Evolutionary conservation across 1,140 invertebrate genomes (phyloP).

Genomic region (Wasmannia auropunctata): DNA sequence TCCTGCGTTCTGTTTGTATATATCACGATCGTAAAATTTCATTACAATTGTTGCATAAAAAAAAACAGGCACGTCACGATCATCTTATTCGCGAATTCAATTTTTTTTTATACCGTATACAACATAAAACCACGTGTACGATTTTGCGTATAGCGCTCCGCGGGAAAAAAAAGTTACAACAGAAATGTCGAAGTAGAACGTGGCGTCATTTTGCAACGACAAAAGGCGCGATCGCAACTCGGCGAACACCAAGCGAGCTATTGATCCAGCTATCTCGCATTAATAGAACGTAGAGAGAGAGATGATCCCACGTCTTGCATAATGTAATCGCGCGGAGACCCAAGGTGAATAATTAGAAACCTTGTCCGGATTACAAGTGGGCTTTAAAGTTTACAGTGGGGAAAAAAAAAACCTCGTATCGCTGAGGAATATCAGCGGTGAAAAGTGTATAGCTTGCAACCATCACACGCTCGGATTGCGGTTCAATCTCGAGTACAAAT

Average conservation of each 20-base stretch:
- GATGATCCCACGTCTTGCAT: conserved; percentile 33
- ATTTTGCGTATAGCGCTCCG: background rate
- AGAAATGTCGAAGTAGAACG: conserved; percentile 23
- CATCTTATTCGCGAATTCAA: background rate
- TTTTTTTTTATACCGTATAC: background rate
- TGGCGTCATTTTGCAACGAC: conserved; percentile 15
- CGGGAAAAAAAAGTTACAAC: conserved; percentile 14
- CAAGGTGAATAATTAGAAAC: conserved; percentile 12
- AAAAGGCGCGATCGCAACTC: conserved; percentile 32
- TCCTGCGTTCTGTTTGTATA: background rate
- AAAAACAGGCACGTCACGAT: background rate
- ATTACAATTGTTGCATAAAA: background rate
- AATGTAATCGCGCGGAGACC: background rate
- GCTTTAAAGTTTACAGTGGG: conserved; percentile 6
- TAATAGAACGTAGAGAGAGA: conserved; percentile 35
- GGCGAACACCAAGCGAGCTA: conserved; percentile 16
- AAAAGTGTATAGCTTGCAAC: background rate
- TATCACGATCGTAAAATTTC: background rate
- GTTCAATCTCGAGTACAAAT: conserved; percentile 42
- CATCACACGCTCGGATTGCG: conserved; percentile 18
- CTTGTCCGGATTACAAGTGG: background rate
- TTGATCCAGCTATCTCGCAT: conserved; percentile 40
- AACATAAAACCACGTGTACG: background rate
- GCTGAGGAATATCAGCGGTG: background rate
- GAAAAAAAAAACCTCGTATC: background rate